Evolutionary conservation across 2,888 invertebrate genomes (phyloP), one percentile per base, ranked within the genome.

Genomic region (Drosophila basisetae): DNA sequence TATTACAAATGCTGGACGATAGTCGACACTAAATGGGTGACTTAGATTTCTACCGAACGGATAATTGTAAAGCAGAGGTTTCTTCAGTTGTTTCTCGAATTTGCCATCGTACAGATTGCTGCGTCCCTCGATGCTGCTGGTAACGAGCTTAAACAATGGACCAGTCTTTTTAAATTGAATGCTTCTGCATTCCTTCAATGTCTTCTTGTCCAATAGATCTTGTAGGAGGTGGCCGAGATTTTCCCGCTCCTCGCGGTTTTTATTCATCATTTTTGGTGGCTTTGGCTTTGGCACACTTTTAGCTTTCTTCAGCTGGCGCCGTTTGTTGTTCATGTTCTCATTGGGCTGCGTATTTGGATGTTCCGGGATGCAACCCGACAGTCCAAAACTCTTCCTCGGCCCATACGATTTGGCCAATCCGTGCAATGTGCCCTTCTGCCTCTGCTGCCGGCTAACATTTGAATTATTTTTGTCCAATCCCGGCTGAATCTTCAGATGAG

Each of bases 91-190:
- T 30, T 68, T 61, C 3, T 47, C 39, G 9, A 78, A 76, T 13
- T 33, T 18, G 1, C 16, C 18, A 1, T 30, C 30, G 10, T 61
- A 52, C n/a, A 76, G 33, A 16, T 41, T 53, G 25, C 39, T 61
- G 9, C 76, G 76, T 11, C 64, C 53, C 33, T 78, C 73, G n/a
- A 52, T 7, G 39, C 43, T 73, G n/a, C 37, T 63, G 2, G 60
- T n/a, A 10, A 76, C 73, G 31, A 76, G 16, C 28, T 73, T 58
- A n/a, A 39, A 63, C 6, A 78, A 31, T n/a, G 76, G 76, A 0
- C 78, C 31, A 4, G 9, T 66, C 43, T 78, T 76, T 0, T 50
- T 52, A 35, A 58, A 76, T 16, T 76, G 39, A n/a, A 62, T 61
- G 10, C 39, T n/a, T 7, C 9, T 2, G 3, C 11, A 11, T 11